A percentile compares a stretch with the other conserved stretches of the same genome.
These are phyloP conservation scores for Arctocebus calabarensis DNA, from an alignment of 2,797 vertebrate genomes.

Conservation along the genomic window DNA sequence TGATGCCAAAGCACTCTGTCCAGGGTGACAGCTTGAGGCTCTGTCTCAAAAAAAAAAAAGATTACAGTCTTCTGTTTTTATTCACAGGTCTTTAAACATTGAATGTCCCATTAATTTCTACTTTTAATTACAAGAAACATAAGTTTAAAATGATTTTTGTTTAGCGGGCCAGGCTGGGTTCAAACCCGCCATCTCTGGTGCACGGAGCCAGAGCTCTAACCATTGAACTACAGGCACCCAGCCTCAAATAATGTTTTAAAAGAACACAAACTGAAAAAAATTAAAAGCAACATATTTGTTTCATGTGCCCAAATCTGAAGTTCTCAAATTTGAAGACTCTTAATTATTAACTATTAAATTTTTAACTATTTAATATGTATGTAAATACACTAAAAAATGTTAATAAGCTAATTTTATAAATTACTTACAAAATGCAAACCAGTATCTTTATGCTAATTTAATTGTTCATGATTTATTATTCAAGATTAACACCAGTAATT, in stretches of 20 bases:
- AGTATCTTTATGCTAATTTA: conserved; percentile 11
- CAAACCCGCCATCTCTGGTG: too few species aligned
- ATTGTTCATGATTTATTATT: conserved; percentile 46
- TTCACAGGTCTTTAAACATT: neutral
- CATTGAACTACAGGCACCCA: too few species aligned
- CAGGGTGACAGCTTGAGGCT: too few species aligned
- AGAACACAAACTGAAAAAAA: conserved; percentile 40
- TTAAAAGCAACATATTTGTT: conserved; percentile 44
- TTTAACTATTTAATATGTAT: conserved; percentile 59
- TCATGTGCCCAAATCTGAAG: conserved; percentile 2
- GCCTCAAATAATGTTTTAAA: conserved; percentile 38
- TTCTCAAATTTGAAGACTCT: conserved; percentile 33
- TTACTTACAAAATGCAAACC: conserved; percentile 32
- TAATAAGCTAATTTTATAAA: neutral
- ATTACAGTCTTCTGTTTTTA: too few species aligned
- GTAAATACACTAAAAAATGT: conserved; percentile 35
- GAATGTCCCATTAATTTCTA: neutral
- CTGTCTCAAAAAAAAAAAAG: too few species aligned
- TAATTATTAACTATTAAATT: conserved; percentile 59
- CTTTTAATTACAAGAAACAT: conserved; percentile 48
- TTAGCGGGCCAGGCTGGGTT: too few species aligned
- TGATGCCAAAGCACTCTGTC: too few species aligned
- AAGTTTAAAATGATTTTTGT: conserved; percentile 12
- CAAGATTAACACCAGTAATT: conserved; percentile 23
- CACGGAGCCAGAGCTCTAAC: too few species aligned